Conservation (phyloP, 2,888 invertebrate genomes). For the Cryptus viduatorius region DNA sequence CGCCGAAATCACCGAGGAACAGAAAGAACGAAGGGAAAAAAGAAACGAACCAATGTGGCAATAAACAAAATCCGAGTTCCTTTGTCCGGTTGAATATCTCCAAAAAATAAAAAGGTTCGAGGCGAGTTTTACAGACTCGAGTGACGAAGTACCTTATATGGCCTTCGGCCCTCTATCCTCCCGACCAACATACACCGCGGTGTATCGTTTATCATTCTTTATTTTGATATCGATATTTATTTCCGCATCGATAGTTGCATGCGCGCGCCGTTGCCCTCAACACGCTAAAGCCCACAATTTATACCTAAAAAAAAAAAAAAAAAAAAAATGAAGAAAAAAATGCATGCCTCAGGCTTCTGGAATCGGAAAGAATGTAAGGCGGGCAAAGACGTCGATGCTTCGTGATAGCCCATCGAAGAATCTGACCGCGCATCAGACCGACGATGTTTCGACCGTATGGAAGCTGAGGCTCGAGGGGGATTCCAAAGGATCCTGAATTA, state of each 20-base stretch:
- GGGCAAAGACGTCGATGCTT: constrained; percentile 1
- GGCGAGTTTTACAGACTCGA: constrained; percentile 27
- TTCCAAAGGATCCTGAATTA: constrained; percentile 39
- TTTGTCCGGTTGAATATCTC: constrained; percentile 56
- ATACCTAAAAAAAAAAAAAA: background rate
- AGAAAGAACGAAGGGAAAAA: constrained; percentile 40
- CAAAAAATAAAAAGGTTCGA: constrained; percentile 22
- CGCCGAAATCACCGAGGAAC: constrained; percentile 43
- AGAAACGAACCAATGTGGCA: constrained; percentile 52
- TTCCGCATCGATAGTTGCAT: constrained; percentile 53
- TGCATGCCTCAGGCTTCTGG: constrained; percentile 42
- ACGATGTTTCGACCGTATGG: background rate
- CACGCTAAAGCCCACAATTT: constrained; percentile 46
- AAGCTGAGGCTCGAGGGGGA: background rate
- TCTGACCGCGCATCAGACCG: constrained; percentile 9
- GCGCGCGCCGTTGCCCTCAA: constrained; percentile 5
- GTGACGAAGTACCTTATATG: constrained; percentile 17
- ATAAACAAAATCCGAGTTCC: constrained; percentile 58
- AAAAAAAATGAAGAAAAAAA: background rate
- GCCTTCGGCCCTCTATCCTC: constrained; percentile 29
- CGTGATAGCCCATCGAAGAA: constrained; percentile 9
- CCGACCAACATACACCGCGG: background rate
- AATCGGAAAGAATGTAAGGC: constrained; percentile 22
- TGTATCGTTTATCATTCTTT: constrained; percentile 7
- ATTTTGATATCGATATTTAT: constrained; percentile 63